These are phyloP conservation scores for Paedocypris sp. DNA, from an alignment of 2,113 vertebrate species.

Conservation along the genomic window DNA sequence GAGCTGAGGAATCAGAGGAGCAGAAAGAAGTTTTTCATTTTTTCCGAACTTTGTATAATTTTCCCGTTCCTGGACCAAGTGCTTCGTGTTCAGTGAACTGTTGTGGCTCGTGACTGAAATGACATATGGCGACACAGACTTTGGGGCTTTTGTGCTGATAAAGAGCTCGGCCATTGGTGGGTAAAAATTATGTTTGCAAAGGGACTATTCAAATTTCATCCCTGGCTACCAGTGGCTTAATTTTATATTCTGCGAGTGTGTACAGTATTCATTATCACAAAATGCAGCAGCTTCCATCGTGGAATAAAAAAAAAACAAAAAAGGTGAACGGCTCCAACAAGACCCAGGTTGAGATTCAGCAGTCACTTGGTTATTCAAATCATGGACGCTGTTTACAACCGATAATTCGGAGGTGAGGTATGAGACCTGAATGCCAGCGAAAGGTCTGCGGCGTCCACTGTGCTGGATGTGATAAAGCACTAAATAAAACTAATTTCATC, in stretches of 20 bases:
- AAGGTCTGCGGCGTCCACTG: background rate
- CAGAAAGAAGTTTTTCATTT: background rate
- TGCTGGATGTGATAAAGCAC: conserved; percentile 1
- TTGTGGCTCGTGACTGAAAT: background rate
- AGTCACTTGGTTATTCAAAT: conserved; percentile 30
- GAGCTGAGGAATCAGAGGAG: background rate
- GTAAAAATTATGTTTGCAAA: conserved; percentile 17
- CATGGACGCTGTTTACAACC: conserved; percentile 22
- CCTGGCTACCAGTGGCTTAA: background rate
- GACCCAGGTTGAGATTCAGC: background rate
- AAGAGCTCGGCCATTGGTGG: conserved; percentile 15
- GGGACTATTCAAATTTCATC: background rate
- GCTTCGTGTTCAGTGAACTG: background rate
- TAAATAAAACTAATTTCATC: background rate
- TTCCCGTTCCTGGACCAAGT: background rate
- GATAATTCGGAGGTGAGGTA: conserved; percentile 13
- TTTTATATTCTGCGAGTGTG: conserved; percentile 17
- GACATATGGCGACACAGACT: background rate
- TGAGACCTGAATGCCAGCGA: conserved; percentile 25
- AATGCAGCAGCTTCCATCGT: conserved; percentile 11
- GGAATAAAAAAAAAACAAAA: too few relatives aligned
- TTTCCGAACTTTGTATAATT: conserved; percentile 11
- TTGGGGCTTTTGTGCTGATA: conserved; percentile 15
- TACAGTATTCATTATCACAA: background rate
- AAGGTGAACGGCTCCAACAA: background rate